Percentiles rank a stretch among this genome's conserved stretches.
Evolutionary conservation across 2,113 vertebrate genomes (phyloP).

Genomic region (Macroglossus sobrinus): DNA sequence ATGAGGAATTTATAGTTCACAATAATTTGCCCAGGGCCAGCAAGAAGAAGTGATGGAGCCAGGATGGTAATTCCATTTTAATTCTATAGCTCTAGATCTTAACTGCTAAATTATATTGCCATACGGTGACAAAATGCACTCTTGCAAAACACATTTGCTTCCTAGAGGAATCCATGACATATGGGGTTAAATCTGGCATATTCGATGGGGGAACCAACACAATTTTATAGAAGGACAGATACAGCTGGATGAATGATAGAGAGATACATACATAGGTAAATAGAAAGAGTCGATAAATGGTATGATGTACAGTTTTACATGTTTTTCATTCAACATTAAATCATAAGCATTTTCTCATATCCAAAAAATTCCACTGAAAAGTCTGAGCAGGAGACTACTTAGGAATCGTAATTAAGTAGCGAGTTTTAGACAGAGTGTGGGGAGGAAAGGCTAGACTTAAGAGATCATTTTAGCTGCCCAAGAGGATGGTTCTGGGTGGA

Average conservation of each 20-base stretch:
- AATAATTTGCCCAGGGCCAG: neutral
- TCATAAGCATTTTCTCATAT: conserved; percentile 3
- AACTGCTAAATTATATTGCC: neutral
- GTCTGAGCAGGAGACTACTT: neutral
- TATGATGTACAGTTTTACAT: neutral
- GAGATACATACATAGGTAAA: neutral
- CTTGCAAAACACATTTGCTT: neutral
- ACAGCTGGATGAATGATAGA: too few relatives aligned
- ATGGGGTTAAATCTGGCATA: neutral
- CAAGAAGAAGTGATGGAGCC: fast-evolving
- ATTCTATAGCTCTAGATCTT: neutral
- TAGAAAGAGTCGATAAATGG: neutral
- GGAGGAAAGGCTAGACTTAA: neutral
- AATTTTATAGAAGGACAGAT: neutral
- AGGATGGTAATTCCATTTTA: neutral
- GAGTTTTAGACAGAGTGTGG: neutral
- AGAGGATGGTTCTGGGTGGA: neutral
- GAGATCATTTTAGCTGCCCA: neutral
- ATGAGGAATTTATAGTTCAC: neutral
- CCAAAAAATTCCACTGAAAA: neutral
- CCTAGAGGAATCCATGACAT: neutral
- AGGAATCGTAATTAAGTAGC: neutral
- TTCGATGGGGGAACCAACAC: neutral
- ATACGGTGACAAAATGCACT: neutral
- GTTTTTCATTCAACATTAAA: neutral